Base-by-base conservation (phyloP, 2,888 invertebrate species). In the Palloptera scutellata region DNA sequence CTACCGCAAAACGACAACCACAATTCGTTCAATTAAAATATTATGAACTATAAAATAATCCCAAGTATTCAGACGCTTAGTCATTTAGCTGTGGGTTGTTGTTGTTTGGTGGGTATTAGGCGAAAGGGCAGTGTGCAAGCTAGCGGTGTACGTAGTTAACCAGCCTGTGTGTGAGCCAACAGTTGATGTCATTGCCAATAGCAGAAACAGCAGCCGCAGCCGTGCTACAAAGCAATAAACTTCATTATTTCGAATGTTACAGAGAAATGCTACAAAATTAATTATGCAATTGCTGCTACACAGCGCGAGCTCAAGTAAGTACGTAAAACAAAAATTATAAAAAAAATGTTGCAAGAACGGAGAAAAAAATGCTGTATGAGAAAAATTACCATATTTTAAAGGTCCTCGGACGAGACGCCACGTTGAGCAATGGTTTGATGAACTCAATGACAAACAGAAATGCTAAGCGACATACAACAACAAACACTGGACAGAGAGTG, bases 381-480 rank as follows among this genome's bases (percentile, higher is more conserved):
- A 61, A 61, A 17, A 61, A 17, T 61, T 19, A 30, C 42, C 52
- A 61, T 53, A 52, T 53, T 53, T 53, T 40, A 61, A 61, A 61
- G n/a, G 61, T 61, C 53, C 52, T 30, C 17, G 10, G 60, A 45
- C 43, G 53, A 4, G 19, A n/a, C 17, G 19, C 42, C 40, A 30
- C 41, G 1, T 17, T 15, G 20, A 20, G 19, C 6, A 13, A 12
- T 63, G 63, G 63, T 63, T 63, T 63, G 54, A 63, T 63, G 55
- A 63, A 62, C 62, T 62, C 17, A 12, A 12, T 12, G 30, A 40
- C 41, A 40, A 13, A 41, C 15, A 17, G 54, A 15, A 19, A n/a
- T 15, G 15, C 19, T 15, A 17, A 8, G 17, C 13, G 17, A 12
- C 6, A 13, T 13, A 48, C 48, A n/a, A 48, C 48, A 15, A 48